These are phyloP conservation scores for Pao palembangensis DNA, from an alignment of 2,113 vertebrate species.

Conservation along the genomic window DNA sequence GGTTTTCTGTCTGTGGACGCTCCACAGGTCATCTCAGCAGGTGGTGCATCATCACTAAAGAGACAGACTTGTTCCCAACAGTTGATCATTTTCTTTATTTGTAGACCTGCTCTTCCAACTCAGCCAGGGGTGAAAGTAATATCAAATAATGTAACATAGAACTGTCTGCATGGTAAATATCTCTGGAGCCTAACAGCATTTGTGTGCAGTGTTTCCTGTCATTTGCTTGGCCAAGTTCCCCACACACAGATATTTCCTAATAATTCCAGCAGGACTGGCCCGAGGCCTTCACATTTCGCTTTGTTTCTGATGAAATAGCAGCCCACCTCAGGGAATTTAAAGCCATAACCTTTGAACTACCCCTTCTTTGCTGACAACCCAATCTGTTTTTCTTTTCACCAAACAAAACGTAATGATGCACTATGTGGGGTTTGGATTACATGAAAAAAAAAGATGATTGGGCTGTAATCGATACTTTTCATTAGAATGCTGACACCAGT, in stretches of 20 bases:
- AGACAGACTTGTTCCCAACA: not conserved
- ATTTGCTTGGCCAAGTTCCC: not conserved
- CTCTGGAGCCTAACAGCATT: too few relatives aligned
- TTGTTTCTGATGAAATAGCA: constrained; percentile 11
- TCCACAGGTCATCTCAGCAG: not conserved
- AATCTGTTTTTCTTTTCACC: not conserved
- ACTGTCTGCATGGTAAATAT: not conserved
- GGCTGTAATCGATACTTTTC: constrained; percentile 39
- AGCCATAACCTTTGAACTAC: constrained; percentile 2
- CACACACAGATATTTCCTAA: not conserved
- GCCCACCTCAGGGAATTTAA: not conserved
- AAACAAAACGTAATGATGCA: constrained; percentile 3
- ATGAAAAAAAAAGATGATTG: constrained; percentile 12
- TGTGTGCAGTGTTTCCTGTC: not conserved
- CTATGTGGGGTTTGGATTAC: not conserved
- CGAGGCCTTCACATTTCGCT: not conserved
- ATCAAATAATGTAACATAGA: not conserved
- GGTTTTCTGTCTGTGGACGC: not conserved
- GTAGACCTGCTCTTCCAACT: not conserved
- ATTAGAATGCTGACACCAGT: not conserved
- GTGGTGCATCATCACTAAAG: not conserved
- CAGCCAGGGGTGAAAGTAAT: not conserved
- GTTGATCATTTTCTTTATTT: not conserved
- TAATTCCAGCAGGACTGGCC: not conserved
- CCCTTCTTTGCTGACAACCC: not conserved